Percentiles rank a stretch among this genome's conserved stretches.
phyloP scores from a whole-genome alignment of 2,888 invertebrate species.

The Stenotaenia linearis region DNA sequence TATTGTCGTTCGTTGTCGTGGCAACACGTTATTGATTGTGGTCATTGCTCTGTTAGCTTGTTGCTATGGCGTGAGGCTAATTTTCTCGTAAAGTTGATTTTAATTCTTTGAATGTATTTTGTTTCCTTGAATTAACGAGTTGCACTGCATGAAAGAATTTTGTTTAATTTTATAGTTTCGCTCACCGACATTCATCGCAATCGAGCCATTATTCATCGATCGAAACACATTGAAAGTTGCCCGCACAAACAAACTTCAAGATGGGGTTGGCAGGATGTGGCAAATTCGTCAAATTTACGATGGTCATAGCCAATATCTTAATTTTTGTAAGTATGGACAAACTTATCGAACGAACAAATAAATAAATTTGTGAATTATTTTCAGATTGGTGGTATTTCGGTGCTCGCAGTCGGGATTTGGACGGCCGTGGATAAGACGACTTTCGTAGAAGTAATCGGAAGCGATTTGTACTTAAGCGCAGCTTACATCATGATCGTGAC shows the following conservation, averaged over 20 bases:
- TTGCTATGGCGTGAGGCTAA: not conserved
- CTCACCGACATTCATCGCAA: not conserved
- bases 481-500: conserved; percentile 76
- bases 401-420: conserved; percentile 76
- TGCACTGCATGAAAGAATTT: not conserved
- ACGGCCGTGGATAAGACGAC: conserved; percentile 76
- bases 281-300: conserved; percentile 76
- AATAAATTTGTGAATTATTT: too few relatives aligned
- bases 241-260: not conserved
- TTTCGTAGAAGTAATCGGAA: conserved; percentile 76
- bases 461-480: conserved; percentile 78
- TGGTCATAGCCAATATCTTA: conserved; percentile 74
- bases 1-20: not conserved
- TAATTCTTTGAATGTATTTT: not conserved
- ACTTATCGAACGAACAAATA: too few relatives aligned
- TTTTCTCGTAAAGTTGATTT: not conserved
- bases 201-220: not conserved
- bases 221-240: not conserved
- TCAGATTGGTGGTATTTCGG: conserved; percentile 70
- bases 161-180: not conserved
- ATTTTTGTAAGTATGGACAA: conserved; percentile 82
- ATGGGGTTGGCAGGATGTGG: conserved; percentile 79
- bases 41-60: not conserved
- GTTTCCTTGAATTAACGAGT: too few relatives aligned
- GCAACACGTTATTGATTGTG: not conserved